phyloP scores from a whole-genome alignment of 2,113 vertebrate species.

The Paedocypris sp. region DNA sequence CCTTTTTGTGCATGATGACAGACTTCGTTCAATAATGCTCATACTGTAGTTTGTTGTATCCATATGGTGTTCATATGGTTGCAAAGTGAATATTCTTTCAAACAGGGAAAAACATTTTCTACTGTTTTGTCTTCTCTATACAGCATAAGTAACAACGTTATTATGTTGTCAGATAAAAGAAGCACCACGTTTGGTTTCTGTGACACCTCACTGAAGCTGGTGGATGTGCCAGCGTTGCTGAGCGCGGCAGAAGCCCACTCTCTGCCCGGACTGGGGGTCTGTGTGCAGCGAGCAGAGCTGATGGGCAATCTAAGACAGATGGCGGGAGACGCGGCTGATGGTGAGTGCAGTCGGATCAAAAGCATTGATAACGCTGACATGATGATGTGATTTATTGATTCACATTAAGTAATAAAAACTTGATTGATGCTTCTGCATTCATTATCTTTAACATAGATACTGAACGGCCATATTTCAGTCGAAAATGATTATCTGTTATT shows the following conservation, averaged over 20 bases:
- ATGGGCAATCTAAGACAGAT: constrained; percentile 53
- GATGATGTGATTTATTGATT: neutral
- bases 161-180: constrained; percentile 38
- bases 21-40: too few relatives aligned
- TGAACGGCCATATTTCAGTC: neutral
- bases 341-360: constrained; percentile 26
- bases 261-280: constrained; percentile 66
- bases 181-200: constrained; percentile 67
- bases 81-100: neutral
- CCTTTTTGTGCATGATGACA: too few relatives aligned
- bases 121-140: too few relatives aligned
- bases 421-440: too few relatives aligned
- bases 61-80: too few relatives aligned
- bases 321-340: constrained; percentile 37
- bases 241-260: constrained; percentile 66
- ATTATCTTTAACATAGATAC: too few relatives aligned
- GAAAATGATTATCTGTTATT: neutral
- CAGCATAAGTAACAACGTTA: neutral
- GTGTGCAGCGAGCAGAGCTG: constrained; percentile 65
- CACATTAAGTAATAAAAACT: too few relatives aligned
- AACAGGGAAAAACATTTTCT: too few relatives aligned
- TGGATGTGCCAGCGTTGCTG: constrained; percentile 62
- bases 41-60: too few relatives aligned
- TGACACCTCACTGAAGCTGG: constrained; percentile 61
- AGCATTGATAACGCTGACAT: neutral